Conservation (phyloP, 2,113 vertebrate species). For the Colius striatus region DNA sequence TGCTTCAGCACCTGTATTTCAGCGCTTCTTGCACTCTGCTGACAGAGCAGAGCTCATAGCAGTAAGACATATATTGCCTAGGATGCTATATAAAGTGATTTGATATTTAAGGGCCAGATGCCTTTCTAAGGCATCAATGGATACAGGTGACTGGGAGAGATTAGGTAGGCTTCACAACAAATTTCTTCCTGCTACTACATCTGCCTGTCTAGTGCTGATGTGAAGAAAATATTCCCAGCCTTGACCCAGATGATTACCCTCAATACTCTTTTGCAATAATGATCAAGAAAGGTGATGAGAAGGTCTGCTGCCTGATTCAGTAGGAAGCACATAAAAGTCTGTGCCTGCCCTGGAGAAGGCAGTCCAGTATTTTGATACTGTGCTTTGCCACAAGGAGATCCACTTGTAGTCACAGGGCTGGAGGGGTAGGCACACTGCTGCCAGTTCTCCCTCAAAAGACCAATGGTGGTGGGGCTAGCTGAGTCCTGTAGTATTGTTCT, state of each 20-base stretch:
- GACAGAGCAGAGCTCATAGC: background rate
- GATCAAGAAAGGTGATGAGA: background rate
- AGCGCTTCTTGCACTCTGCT: background rate
- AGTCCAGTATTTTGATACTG: background rate
- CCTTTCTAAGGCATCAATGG: slow-evolving; percentile 15
- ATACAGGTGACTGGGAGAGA: background rate
- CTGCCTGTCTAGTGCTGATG: background rate
- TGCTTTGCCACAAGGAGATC: background rate
- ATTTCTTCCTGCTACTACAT: background rate
- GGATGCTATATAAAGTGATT: background rate
- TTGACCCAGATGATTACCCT: background rate
- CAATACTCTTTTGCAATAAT: background rate
- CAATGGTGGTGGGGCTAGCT: fast-evolving
- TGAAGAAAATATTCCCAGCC: background rate
- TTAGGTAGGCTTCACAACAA: background rate
- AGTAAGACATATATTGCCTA: background rate
- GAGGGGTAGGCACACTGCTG: fast-evolving
- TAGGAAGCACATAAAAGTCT: background rate
- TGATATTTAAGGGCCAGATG: background rate
- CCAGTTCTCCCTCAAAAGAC: fast-evolving
- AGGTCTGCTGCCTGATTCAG: background rate
- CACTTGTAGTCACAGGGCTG: background rate
- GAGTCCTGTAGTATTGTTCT: background rate
- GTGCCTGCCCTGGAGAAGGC: background rate
- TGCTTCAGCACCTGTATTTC: slow-evolving; percentile 20